phyloP scores from a whole-genome alignment of 2,888 invertebrate species.

The Hetaerina titia region DNA sequence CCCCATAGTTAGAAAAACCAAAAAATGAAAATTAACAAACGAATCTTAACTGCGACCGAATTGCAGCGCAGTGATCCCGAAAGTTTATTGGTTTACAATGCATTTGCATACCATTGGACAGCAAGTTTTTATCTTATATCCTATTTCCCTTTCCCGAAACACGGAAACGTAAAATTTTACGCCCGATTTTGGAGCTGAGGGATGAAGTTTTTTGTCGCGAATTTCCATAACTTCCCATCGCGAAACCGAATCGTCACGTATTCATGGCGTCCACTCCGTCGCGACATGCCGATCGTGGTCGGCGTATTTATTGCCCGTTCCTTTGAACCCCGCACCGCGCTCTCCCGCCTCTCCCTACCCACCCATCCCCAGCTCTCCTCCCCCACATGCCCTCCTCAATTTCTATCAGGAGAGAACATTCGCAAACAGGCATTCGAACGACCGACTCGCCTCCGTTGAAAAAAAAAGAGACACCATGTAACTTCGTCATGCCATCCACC shows the following conservation, averaged over 20 bases:
- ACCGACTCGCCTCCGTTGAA: too few species aligned
- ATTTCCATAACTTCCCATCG: neutral
- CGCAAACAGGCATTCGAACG: neutral
- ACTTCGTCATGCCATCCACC: neutral
- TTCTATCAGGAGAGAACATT: neutral
- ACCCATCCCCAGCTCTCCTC: neutral
- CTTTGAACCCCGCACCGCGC: neutral
- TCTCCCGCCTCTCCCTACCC: too few species aligned
- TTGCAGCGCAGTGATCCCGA: neutral
- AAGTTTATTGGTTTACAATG: neutral
- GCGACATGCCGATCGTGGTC: neutral
- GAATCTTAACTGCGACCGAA: neutral
- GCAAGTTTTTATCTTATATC: neutral
- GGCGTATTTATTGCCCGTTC: constrained; percentile 1
- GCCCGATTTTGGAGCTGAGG: neutral
- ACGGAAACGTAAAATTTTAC: neutral
- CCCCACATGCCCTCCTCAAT: neutral
- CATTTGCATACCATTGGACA: neutral
- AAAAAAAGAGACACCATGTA: neutral
- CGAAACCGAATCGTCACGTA: neutral
- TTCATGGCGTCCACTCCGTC: neutral
- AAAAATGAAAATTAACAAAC: too few species aligned
- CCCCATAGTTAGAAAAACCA: too few species aligned
- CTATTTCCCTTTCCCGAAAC: neutral
- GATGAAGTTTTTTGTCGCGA: neutral